A percentile compares a stretch with the other conserved stretches of the same genome.
Conservation (phyloP, 1,140 invertebrate species). For the Aplysia californica region DNA sequence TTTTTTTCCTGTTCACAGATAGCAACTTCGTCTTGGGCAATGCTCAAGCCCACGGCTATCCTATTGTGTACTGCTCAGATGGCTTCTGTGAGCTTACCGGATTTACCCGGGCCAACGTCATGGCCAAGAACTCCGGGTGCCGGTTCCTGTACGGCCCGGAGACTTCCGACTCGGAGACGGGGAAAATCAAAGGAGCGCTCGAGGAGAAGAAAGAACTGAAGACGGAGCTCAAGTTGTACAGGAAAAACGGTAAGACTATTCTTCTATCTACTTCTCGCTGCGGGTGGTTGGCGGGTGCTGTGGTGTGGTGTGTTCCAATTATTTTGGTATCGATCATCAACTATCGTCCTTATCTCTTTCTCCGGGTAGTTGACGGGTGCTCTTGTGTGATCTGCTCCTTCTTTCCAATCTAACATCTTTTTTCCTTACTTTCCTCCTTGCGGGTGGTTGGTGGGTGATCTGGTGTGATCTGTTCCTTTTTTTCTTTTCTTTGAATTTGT, state of each 20-base stretch:
- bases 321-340: no score
- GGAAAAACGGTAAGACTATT: constrained; percentile 86
- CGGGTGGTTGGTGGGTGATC: no score
- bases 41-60: constrained; percentile 91
- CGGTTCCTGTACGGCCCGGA: constrained; percentile 94
- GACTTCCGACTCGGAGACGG: constrained; percentile 86
- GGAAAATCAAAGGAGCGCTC: constrained; percentile 88
- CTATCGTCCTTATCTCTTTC: no score
- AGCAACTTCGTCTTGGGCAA: constrained; percentile 98
- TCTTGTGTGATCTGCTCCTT: no score
- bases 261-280: no score
- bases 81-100: constrained; percentile 97
- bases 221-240: constrained; percentile 93
- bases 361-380: no score
- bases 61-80: constrained; percentile 98
- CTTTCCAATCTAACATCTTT: no score
- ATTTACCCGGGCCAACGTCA: constrained; percentile 85
- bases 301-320: no score
- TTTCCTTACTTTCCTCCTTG: no score
- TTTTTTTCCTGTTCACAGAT: constrained; percentile 74
- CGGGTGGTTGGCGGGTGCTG: no score
- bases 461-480: no score
- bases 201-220: constrained; percentile 92
- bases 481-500: no score
- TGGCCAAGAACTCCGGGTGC: constrained; percentile 94